Evolutionary conservation across 2,797 vertebrate species (phyloP).

Genomic region (Petrocephalus schoutedeni): DNA sequence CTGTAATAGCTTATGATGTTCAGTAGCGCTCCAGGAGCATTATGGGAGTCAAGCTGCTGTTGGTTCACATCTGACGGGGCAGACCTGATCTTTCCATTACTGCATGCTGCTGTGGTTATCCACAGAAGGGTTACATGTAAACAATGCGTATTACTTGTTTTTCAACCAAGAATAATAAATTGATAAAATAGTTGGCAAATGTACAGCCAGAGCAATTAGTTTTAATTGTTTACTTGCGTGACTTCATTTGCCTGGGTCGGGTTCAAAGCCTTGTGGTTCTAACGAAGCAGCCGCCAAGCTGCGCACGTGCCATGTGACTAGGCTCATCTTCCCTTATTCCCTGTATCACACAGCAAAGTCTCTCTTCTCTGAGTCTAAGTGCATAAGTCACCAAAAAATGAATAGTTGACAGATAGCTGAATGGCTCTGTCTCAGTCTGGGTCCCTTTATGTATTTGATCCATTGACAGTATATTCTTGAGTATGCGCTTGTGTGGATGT

Average conservation of each 20-base stretch:
- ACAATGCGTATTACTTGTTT: neutral
- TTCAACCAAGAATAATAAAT: neutral
- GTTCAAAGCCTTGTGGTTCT: neutral
- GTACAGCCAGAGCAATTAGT: neutral
- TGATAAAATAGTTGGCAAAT: neutral
- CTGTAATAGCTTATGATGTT: neutral
- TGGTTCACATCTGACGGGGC: neutral
- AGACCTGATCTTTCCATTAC: constrained; percentile 9
- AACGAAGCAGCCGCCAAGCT: neutral
- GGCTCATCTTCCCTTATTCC: neutral
- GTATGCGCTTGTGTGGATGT: neutral
- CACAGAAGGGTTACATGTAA: neutral
- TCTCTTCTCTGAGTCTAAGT: neutral
- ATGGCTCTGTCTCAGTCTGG: neutral
- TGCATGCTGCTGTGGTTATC: neutral
- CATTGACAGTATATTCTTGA: neutral
- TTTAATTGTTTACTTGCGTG: neutral
- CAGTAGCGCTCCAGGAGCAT: neutral
- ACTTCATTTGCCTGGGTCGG: neutral
- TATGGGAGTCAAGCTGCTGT: constrained; percentile 8
- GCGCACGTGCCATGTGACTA: neutral
- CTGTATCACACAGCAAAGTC: neutral
- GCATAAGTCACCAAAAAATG: neutral
- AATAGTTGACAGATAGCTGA: neutral
- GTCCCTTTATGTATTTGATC: neutral